Evolutionary conservation across 2,888 invertebrate species (phyloP).

Genomic region (Boloria selene): DNA sequence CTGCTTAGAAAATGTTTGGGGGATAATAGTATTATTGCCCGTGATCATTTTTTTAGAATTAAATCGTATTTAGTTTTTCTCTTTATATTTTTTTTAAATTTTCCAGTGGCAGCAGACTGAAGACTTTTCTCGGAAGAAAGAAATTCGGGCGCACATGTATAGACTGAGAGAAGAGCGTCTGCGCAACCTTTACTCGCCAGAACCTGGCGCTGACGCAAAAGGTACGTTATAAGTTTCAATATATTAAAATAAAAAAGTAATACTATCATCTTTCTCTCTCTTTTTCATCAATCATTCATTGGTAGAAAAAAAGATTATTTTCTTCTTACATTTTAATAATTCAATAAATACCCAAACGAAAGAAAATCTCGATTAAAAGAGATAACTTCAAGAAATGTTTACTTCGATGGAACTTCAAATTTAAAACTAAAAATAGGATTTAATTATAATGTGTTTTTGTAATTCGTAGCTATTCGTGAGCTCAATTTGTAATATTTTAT

Average conservation of each 20-base stretch:
- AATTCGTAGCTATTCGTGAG: neutral
- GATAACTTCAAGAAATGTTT: too few relatives aligned
- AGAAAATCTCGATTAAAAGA: too few relatives aligned
- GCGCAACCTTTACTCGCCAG: conserved; percentile 87
- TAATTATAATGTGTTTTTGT: neutral
- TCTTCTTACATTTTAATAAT: too few relatives aligned
- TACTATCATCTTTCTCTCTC: too few relatives aligned
- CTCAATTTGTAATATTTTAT: neutral
- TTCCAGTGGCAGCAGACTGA: conserved; percentile 92
- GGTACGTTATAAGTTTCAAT: conserved; percentile 48
- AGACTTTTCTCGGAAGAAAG: conserved; percentile 92
- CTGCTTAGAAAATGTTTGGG: too few relatives aligned
- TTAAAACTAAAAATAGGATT: neutral
- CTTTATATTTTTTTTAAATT: neutral
- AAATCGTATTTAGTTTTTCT: neutral
- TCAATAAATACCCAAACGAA: too few relatives aligned
- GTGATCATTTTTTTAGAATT: neutral
- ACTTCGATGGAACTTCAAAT: too few relatives aligned
- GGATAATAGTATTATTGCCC: too few relatives aligned
- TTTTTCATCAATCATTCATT: too few relatives aligned
- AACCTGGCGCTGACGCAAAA: conserved; percentile 63
- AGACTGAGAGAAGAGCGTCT: conserved; percentile 90
- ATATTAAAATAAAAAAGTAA: neutral
- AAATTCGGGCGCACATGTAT: conserved; percentile 93
- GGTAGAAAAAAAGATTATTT: too few relatives aligned